A percentile compares a stretch with the other conserved stretches of the same genome.
Evolutionary conservation across 2,113 vertebrate species (phyloP).

Genomic region (Dolichallabes microphthalmus): DNA sequence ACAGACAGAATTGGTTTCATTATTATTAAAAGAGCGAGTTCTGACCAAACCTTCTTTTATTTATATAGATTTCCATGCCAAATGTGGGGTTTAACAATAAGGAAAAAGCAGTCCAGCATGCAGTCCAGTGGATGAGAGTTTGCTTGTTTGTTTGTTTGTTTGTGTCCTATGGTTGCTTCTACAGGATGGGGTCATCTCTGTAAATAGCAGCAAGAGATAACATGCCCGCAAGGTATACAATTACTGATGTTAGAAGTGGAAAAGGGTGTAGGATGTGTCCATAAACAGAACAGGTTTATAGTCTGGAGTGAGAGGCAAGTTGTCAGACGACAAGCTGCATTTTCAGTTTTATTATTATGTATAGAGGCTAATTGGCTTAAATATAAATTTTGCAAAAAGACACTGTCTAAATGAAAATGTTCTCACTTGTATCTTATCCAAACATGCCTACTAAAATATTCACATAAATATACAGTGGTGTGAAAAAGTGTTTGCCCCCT

Average conservation of each 20-base stretch:
- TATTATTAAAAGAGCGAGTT: too few relatives aligned
- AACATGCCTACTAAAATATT: not conserved
- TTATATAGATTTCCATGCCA: too few relatives aligned
- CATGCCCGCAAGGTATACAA: conserved; percentile 58
- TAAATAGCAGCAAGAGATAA: conserved; percentile 62
- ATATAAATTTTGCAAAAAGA: not conserved
- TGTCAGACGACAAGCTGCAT: not conserved
- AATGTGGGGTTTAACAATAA: not conserved
- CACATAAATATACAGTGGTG: too few relatives aligned
- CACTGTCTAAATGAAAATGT: not conserved
- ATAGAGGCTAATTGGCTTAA: not conserved
- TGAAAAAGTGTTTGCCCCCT: too few relatives aligned
- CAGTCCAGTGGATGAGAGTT: not conserved
- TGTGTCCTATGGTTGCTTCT: conserved; percentile 47
- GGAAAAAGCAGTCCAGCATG: not conserved
- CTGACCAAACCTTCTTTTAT: too few relatives aligned
- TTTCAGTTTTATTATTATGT: not conserved
- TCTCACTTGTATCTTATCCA: not conserved
- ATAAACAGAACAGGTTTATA: not conserved
- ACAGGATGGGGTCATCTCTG: conserved; percentile 53
- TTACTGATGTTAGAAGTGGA: conserved; percentile 18
- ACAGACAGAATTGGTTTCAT: too few relatives aligned
- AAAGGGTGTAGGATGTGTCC: not conserved
- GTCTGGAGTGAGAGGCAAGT: not conserved
- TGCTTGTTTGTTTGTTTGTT: conserved; percentile 52